A percentile compares a stretch with the other conserved stretches of the same genome.
Evolutionary conservation across 2,113 vertebrate species (phyloP).

Genomic region (Platichthys flesus): DNA sequence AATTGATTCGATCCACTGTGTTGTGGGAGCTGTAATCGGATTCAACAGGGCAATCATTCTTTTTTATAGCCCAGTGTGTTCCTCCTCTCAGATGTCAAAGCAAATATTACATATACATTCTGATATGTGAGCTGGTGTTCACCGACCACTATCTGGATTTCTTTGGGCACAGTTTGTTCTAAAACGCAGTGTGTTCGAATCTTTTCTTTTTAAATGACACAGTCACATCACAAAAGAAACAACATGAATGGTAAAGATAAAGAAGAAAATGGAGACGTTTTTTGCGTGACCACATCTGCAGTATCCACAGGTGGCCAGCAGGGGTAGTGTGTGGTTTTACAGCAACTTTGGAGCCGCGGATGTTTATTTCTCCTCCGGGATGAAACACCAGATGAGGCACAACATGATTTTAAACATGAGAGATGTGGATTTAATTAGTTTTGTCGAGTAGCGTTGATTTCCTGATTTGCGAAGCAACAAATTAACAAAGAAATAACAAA

Average conservation of each 20-base stretch:
- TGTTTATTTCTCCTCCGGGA: conserved; percentile 8
- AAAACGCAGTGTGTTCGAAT: not conserved
- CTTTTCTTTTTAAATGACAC: not conserved
- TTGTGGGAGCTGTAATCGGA: conserved; percentile 5
- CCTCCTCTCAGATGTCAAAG: not conserved
- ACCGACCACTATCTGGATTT: not conserved
- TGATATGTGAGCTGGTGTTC: conserved; percentile 1
- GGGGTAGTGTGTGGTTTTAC: conserved; percentile 66
- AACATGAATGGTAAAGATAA: too few species aligned
- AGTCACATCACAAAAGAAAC: not conserved
- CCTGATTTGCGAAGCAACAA: not conserved
- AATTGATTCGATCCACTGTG: conserved; percentile 11
- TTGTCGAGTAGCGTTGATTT: not conserved
- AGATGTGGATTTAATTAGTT: conserved; percentile 2
- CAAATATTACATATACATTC: not conserved
- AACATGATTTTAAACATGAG: conserved; percentile 2
- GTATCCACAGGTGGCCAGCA: conserved; percentile 43
- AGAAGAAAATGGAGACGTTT: not conserved
- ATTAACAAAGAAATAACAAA: not conserved
- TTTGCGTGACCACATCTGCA: conserved; percentile 31
- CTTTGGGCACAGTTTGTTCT: not conserved
- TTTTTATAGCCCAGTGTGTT: not conserved
- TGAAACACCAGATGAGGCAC: conserved; percentile 5
- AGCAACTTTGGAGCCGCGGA: conserved; percentile 44
- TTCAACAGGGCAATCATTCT: conserved; percentile 13